phyloP scores from a whole-genome alignment of 1,140 invertebrate genomes.

The Panagrolaimus sp. region DNA sequence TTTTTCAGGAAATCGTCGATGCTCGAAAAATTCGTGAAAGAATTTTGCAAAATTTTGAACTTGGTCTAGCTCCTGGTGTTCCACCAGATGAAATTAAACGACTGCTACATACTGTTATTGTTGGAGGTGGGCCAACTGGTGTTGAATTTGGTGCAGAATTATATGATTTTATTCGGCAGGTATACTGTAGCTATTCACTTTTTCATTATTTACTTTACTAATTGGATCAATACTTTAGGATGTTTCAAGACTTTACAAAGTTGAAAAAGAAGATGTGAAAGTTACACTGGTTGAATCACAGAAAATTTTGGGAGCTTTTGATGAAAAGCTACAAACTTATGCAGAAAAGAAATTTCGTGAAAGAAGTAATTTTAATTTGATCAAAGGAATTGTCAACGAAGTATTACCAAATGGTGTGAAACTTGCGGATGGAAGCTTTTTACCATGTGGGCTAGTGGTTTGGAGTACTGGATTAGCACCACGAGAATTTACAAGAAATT shows the following conservation, averaged over 20 bases:
- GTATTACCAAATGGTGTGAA: conserved; percentile 56
- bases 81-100: conserved; percentile 48
- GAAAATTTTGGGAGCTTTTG: conserved; percentile 59
- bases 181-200: conserved; percentile 26
- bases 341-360: conserved; percentile 60
- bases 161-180: conserved; percentile 61
- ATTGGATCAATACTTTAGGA: conserved; percentile 43
- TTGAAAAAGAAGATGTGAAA: conserved; percentile 45
- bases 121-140: conserved; percentile 61
- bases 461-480: conserved; percentile 61
- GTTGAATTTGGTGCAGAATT: conserved; percentile 63
- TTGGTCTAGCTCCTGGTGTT: conserved; percentile 56
- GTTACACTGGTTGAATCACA: conserved; percentile 60
- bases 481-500: conserved; percentile 46
- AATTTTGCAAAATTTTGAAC: conserved; percentile 60
- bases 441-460: conserved; percentile 61
- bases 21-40: conserved; percentile 59
- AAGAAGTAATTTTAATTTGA: conserved; percentile 53
- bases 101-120: conserved; percentile 60
- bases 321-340: conserved; percentile 55
- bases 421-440: conserved; percentile 52
- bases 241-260: conserved; percentile 56
- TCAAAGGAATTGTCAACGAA: conserved; percentile 53
- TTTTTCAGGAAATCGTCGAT: conserved; percentile 59
- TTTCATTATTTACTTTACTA: not conserved